phyloP scores from a whole-genome alignment of 2,113 vertebrate genomes.

The Hystrix cristata region DNA sequence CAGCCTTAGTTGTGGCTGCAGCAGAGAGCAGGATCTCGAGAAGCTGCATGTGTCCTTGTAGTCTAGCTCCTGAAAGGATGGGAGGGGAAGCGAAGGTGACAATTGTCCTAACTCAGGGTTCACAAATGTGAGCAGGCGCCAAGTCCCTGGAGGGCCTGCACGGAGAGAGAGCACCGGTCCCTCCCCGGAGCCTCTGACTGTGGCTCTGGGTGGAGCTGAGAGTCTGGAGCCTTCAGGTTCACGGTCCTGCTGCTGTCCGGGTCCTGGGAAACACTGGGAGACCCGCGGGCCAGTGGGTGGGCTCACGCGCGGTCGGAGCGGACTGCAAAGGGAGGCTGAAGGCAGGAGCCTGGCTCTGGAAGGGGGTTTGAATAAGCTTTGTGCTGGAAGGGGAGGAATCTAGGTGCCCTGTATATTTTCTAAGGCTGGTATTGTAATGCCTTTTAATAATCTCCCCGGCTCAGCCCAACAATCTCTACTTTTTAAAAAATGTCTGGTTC shows the following conservation, averaged over 20 bases:
- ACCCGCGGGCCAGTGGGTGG: background rate
- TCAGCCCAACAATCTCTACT: slow-evolving; percentile 34
- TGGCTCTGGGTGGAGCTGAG: background rate
- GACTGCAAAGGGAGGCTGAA: fast-evolving
- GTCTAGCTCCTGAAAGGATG: too few relatives aligned
- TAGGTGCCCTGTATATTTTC: slow-evolving; percentile 49
- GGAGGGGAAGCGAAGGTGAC: background rate
- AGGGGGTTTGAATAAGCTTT: slow-evolving; percentile 37
- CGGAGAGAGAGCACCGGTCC: background rate
- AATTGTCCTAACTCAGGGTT: background rate
- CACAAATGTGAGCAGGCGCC: background rate
- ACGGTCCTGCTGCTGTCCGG: background rate
- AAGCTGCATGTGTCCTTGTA: background rate
- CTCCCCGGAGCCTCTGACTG: background rate
- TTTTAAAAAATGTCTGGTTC: slow-evolving; percentile 34
- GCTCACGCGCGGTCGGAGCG: background rate
- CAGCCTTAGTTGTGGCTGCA: background rate
- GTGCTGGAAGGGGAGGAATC: background rate
- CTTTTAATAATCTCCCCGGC: slow-evolving; percentile 71
- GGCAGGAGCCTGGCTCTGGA: background rate
- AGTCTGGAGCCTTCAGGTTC: background rate
- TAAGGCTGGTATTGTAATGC: slow-evolving; percentile 38
- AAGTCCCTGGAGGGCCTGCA: background rate
- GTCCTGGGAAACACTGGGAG: background rate
- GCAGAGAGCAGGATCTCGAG: background rate